These are phyloP conservation scores for Ischnus inquisitorius DNA, from an alignment of 2,888 invertebrate genomes.

Conservation along the genomic window DNA sequence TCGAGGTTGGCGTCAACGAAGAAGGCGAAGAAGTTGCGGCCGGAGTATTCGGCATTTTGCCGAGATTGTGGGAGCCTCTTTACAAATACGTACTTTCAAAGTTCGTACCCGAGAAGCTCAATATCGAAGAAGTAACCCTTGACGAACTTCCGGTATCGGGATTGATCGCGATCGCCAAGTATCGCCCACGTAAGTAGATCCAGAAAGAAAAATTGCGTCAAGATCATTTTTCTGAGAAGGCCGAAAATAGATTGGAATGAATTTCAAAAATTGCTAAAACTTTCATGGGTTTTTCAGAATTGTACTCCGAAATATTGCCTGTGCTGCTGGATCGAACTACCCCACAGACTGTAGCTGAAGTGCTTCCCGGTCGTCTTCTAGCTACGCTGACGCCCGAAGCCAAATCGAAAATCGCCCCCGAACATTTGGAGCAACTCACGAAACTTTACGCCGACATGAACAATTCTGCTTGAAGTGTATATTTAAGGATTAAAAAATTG, in stretches of 20 bases:
- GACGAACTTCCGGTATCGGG: conserved; percentile 7
- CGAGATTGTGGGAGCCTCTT: not conserved
- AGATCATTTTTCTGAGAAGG: too few species aligned
- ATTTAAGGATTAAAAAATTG: too few species aligned
- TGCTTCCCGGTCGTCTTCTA: not conserved
- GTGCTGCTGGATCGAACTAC: not conserved
- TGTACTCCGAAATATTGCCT: conserved; percentile 20
- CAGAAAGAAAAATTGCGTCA: too few species aligned
- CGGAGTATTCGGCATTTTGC: not conserved
- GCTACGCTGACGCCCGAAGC: conserved; percentile 12
- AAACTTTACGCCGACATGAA: not conserved
- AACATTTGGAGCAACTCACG: not conserved
- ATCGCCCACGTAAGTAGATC: conserved; percentile 12
- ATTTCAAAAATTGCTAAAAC: not conserved
- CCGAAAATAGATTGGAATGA: not conserved
- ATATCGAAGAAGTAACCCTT: not conserved
- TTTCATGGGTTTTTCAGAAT: not conserved
- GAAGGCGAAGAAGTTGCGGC: conserved; percentile 11
- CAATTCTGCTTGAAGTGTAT: too few species aligned
- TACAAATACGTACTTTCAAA: not conserved
- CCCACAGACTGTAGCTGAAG: not conserved
- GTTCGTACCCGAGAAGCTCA: not conserved
- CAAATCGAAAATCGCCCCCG: not conserved
- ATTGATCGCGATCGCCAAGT: conserved; percentile 7
- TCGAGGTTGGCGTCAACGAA: not conserved